Base-by-base conservation (phyloP, 2,113 vertebrate species). In the Saguinus imperator region DNA sequence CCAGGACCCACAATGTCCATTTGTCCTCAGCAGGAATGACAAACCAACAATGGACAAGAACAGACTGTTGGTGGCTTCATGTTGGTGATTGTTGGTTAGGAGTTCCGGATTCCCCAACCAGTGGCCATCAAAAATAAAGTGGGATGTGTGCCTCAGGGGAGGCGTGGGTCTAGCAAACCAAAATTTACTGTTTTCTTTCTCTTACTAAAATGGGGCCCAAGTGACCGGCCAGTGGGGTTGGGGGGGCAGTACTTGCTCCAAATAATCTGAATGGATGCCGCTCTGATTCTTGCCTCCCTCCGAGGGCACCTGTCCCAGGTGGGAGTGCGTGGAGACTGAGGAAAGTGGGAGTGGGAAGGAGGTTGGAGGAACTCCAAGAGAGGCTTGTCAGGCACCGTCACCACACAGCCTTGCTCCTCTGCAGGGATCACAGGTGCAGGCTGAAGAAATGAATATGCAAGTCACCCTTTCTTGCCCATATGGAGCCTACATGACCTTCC, bases 101-200 rank as follows among this genome's bases (percentile, higher is more conserved):
- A 87, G 37, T 68, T 87, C 23, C 75, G 29, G 21, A 45, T 57
- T 97, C 84, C 87, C 85, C 13, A 87, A 23, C 58, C 61, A n/a
- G 87, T 52, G 76, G 32, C 85, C 95, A 83, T 79, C 88, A 11
- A 5, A 5, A 37, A 70, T 18, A 89, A 96, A 97, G 61, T 91
- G 91, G 97, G 91, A 79, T 86, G 2, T 0, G 0, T 14, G 43
- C 48, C 96, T 72, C 83, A 13, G 8, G 95, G 90, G 95, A 97
- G 66, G 32, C 45, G 6, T 1, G 35, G 72, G 52, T 70, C 29
- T 25, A 37, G 37, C 61, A 76, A 79, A 55, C 88, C 88, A 61
- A 57, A 95, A 97, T 90, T 89, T 2, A 64, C 87, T 73, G 64
- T 29, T 96, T 87, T 77, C 82, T 94, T 79, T 73, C 45, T 86